phyloP scores from a whole-genome alignment of 2,888 invertebrate genomes.

The Mesochorus sp. region DNA sequence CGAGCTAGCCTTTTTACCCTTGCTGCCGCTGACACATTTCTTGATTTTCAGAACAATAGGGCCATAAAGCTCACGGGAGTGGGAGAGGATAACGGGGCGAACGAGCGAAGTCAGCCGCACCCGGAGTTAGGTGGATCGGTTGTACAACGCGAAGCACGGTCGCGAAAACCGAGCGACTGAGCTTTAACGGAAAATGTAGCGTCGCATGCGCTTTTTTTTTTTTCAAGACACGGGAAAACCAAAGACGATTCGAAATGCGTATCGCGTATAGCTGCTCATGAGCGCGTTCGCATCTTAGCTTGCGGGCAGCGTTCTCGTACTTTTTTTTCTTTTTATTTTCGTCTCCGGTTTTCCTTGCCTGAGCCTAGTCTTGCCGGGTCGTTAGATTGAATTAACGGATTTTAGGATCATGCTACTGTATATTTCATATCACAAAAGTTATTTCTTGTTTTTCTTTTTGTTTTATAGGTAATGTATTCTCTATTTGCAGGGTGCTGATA shows the following conservation, averaged over 20 bases:
- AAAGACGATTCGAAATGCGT: conserved; percentile 70
- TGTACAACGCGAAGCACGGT: conserved; percentile 45
- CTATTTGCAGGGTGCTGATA: too few relatives aligned
- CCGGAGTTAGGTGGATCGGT: conserved; percentile 49
- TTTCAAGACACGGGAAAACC: conserved; percentile 18
- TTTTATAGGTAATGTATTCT: too few relatives aligned
- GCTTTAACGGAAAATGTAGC: conserved; percentile 38
- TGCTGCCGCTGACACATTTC: conserved; percentile 81
- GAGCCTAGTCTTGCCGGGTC: neutral
- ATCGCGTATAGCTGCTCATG: conserved; percentile 65
- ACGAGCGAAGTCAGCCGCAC: conserved; percentile 45
- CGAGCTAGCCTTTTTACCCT: conserved; percentile 77
- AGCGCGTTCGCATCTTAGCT: conserved; percentile 34
- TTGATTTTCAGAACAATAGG: conserved; percentile 81
- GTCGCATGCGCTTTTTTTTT: conserved; percentile 25
- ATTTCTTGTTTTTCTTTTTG: too few relatives aligned
- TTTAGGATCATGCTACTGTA: neutral
- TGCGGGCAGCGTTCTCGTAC: conserved; percentile 30
- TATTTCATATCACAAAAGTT: too few relatives aligned
- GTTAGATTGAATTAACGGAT: neutral
- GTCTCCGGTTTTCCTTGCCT: neutral
- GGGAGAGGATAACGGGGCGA: conserved; percentile 66
- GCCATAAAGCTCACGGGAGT: conserved; percentile 75
- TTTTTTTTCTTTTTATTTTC: conserved; percentile 3
- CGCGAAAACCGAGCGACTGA: conserved; percentile 46